A percentile compares a stretch with the other conserved stretches of the same genome.
phyloP scores from a whole-genome alignment of 64 coral and sea anemone genomes.

The Pocillopora verrucosa region DNA sequence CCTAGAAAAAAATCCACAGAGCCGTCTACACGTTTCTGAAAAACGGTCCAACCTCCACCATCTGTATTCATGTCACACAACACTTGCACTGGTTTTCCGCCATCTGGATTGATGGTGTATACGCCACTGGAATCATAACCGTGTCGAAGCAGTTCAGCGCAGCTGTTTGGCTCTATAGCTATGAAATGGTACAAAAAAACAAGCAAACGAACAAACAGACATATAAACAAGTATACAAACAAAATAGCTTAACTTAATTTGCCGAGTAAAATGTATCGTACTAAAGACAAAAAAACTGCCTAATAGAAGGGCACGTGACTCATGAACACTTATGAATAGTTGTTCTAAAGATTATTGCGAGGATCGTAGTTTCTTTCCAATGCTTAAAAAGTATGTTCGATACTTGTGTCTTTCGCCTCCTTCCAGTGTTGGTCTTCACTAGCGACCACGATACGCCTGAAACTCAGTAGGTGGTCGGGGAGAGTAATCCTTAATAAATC shows the following conservation, averaged over 20 bases:
- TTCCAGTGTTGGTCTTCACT: no score
- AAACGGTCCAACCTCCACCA: constrained; percentile 75
- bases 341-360: no score
- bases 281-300: no score
- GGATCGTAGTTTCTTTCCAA: no score
- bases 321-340: no score
- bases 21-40: constrained; percentile 55
- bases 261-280: no score
- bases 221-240: neutral
- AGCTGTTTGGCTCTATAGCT: neutral
- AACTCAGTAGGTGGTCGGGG: no score
- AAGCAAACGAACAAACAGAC: neutral
- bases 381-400: no score
- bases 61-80: constrained; percentile 69
- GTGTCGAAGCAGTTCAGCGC: neutral
- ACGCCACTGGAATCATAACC: constrained; percentile 29
- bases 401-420: no score
- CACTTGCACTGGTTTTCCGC: constrained; percentile 26
- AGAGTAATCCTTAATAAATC: no score
- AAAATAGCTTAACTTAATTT: neutral
- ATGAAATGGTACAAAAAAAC: neutral
- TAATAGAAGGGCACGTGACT: no score
- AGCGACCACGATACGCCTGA: no score
- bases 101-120: constrained; percentile 59
- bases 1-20: constrained; percentile 17